Evolutionary conservation across 2,888 invertebrate species (phyloP).

Genomic region (Aradus depressus): DNA sequence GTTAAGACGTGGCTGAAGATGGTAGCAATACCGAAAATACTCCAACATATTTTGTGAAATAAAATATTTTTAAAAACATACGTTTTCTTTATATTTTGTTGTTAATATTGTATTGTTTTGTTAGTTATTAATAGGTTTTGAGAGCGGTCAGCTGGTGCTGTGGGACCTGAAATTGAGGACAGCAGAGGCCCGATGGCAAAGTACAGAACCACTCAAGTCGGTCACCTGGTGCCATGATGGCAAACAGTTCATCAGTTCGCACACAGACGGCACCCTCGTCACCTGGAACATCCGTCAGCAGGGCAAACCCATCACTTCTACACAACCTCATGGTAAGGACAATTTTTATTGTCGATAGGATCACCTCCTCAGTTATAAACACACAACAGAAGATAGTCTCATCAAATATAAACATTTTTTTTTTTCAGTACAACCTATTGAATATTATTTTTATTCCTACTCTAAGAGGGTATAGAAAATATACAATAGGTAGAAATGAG

Average conservation of each 20-base stretch:
- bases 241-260: conserved; percentile 91
- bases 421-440: no score
- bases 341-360: no score
- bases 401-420: no score
- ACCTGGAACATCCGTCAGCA: conserved; percentile 78
- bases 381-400: no score
- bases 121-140: conserved; percentile 94
- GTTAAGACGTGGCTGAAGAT: no score
- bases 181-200: conserved; percentile 75
- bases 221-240: conserved; percentile 97
- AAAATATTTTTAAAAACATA: no score
- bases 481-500: no score
- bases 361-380: no score
- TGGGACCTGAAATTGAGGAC: conserved; percentile 87
- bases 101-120: conserved; percentile 7
- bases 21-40: no score
- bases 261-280: conserved; percentile 88
- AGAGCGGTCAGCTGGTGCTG: conserved; percentile 83
- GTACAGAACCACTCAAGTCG: conserved; percentile 67
- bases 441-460: no score
- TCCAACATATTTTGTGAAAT: no score
- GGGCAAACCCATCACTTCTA: conserved; percentile 65
- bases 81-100: neutral
- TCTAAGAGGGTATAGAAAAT: no score
- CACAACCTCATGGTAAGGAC: conserved; percentile 80